Evolutionary conservation across 2,888 invertebrate genomes (phyloP).

Genomic region (Megamerina dolium): DNA sequence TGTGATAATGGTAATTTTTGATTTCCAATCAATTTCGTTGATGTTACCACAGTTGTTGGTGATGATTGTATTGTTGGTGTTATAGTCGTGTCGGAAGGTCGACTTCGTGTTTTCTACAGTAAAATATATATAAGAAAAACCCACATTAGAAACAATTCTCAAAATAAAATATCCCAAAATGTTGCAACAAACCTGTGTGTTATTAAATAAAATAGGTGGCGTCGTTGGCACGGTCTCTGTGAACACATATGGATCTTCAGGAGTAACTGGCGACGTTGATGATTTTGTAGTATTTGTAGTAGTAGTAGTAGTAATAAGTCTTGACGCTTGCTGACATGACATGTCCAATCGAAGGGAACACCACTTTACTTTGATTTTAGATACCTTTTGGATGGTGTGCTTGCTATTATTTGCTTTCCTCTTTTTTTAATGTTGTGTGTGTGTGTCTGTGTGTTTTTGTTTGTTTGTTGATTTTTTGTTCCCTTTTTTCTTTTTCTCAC

Average conservation of each 20-base stretch:
- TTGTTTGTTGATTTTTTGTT: constrained; percentile 8
- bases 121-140: too few relatives aligned
- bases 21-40: constrained; percentile 10
- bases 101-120: too few relatives aligned
- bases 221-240: constrained; percentile 48
- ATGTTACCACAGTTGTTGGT: constrained; percentile 5
- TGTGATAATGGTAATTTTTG: constrained; percentile 22
- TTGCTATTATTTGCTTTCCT: constrained; percentile 7
- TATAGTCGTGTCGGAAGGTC: too few relatives aligned
- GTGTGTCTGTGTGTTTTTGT: too few relatives aligned
- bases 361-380: background rate
- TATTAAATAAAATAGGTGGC: constrained; percentile 47
- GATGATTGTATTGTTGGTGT: constrained; percentile 8
- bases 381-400: constrained; percentile 8
- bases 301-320: constrained; percentile 35
- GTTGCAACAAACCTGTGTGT: constrained; percentile 40
- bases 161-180: background rate
- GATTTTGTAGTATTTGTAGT: too few relatives aligned
- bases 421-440: constrained; percentile 1
- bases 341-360: constrained; percentile 44
- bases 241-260: constrained; percentile 51
- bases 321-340: constrained; percentile 50
- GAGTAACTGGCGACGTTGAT: constrained; percentile 19
- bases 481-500: constrained; percentile 1
- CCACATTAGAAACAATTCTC: constrained; percentile 7